A percentile compares a stretch with the other conserved stretches of the same genome.
phyloP scores from a whole-genome alignment of 1,140 invertebrate genomes.

The Acromyrmex heyeri region DNA sequence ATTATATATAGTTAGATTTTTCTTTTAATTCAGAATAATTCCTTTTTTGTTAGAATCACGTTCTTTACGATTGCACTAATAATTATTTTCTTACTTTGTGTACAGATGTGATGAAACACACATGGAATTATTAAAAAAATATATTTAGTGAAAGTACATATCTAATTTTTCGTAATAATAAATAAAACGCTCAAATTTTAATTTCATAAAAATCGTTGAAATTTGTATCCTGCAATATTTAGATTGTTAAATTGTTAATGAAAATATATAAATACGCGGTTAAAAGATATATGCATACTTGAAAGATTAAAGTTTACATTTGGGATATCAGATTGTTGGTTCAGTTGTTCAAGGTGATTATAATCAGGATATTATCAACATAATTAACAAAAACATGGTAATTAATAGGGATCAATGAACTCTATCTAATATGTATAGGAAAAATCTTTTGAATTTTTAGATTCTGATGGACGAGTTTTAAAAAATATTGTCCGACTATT shows the following conservation, averaged over 20 bases:
- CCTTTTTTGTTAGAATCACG: not conserved
- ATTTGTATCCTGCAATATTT: slow-evolving; percentile 12
- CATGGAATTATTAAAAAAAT: slow-evolving; percentile 10
- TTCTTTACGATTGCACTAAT: slow-evolving; percentile 37
- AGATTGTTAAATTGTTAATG: slow-evolving; percentile 34
- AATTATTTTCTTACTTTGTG: slow-evolving; percentile 37
- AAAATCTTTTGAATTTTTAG: slow-evolving; percentile 38
- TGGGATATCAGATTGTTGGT: slow-evolving; percentile 2
- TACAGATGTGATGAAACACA: slow-evolving; percentile 21
- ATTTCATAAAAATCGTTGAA: slow-evolving; percentile 6
- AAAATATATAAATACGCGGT: not conserved
- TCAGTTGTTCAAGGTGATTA: slow-evolving; percentile 10
- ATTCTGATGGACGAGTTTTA: slow-evolving; percentile 28
- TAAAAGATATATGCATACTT: slow-evolving; percentile 7
- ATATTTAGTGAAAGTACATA: slow-evolving; percentile 21
- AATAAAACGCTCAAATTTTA: slow-evolving; percentile 36
- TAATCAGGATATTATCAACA: slow-evolving; percentile 7
- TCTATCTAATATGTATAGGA: slow-evolving; percentile 32
- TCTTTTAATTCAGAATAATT: slow-evolving; percentile 1
- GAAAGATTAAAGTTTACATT: slow-evolving; percentile 28
- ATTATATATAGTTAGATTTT: slow-evolving; percentile 33
- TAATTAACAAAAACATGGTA: slow-evolving; percentile 28
- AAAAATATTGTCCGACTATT: slow-evolving; percentile 41
- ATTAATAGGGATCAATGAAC: slow-evolving; percentile 55
- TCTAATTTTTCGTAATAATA: slow-evolving; percentile 22